Base-by-base conservation (phyloP, 2,113 vertebrate species). In the Malurus elegans region DNA sequence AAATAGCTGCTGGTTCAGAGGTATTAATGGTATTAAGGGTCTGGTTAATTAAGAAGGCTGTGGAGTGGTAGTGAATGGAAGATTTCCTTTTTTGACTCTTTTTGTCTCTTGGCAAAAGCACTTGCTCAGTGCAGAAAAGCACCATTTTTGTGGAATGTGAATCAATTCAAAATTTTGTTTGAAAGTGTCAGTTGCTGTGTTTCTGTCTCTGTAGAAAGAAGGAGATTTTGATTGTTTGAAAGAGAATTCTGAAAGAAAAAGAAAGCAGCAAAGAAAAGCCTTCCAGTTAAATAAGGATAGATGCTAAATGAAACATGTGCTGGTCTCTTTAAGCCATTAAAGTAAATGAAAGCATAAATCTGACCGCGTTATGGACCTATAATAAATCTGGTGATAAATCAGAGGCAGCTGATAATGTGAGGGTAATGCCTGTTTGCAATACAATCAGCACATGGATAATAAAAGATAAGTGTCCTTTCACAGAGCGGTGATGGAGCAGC, bases 361-460 rank as follows among this genome's bases (percentile, higher is more conserved):
- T 79, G 57, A 85, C 34, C 50, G 44, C 38, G 31, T 90, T 88
- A 79, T 50, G 50, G 78, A 65, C 28, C 54, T 75, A 32, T 62
- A 79, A 69, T 76, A 95, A 90, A 95, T 76, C 66, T 71, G 70
- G 60, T 26, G 14, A 91, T 88, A 95, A 88, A 91, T 96, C 78
- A 93, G 50, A 88, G 81, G 66, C 78, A 73, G 74, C 50, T 79
- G 92, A 91, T 95, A 88, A 91, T 85, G 48, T 71, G 86, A 89
- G 71, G 67, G 53, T 75, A 81, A 89, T 85, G 51, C 73, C 50
- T 93, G 74, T 93, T 95, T 94, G 93, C 79, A 66, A 23, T 88
- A 65, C 80, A 82, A 56, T 87, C 86, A 69, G 80, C 57, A 72
- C 45, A 57, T 57, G 40, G 40, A 54, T 64, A 86, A 72, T 93